Evolutionary conservation across 2,113 vertebrate genomes (phyloP), one percentile per base, ranked within the genome.

Genomic region (Pelvicachromis taeniatus): DNA sequence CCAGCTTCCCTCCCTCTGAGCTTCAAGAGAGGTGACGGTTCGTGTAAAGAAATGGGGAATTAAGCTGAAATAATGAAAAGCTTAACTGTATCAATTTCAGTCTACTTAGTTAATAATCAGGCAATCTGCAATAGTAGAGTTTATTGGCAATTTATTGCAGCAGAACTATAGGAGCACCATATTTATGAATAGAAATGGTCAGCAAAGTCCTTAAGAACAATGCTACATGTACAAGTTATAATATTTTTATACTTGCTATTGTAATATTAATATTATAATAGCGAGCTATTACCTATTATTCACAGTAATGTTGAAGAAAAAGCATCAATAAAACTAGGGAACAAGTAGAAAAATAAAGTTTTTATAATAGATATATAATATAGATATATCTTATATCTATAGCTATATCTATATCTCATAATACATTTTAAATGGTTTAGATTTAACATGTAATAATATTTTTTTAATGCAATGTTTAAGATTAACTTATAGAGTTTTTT

Each of bases 61-160:
- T 73, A 63, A 16, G 21, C 83, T 84, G 55, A 55, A 52, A 59
- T 79, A 68, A 85, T 78, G 50, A 83, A 83, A 86, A 77, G 35
- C 81, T 33, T 56, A 63, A 55, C 59, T 65, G 7, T 83, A 87
- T 88, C 35, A 16, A 48, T 80, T 56, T 59, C 59, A 56, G 59
- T 89, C 77, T 89, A 26, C 82, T 88, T 50, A 53, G 7, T 70
- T 82, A 84, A 85, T 63, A 84, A 61, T 86, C 42, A 13, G 35
- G 12, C 45, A 23, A 78, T 87, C 81, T 85, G 56, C 56, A 63
- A 7, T 50, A 29, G 85, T 78, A 21, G 16, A 87, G 59, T 87
- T 88, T 63, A 82, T 75, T 91, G 65, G 42, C 83, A 88, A 33
- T 63, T 63, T 55, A 42, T 54, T 61, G 56, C 14, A 2, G 17